Evolutionary conservation across 64 coral and sea anemone genomes (phyloP).

Genomic region (Porites lutea): DNA sequence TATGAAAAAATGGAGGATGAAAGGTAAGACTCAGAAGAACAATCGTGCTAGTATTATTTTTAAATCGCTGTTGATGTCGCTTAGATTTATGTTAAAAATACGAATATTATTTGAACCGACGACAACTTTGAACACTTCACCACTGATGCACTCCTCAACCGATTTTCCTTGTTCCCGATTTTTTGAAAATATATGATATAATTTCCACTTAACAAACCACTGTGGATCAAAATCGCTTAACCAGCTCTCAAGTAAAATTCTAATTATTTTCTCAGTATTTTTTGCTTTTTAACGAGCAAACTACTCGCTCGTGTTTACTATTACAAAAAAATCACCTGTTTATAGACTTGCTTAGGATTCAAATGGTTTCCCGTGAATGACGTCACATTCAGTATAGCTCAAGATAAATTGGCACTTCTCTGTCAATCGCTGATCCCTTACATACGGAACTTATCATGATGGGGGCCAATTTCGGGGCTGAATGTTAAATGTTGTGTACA

Average conservation of each 20-base stretch:
- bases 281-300: slow-evolving; percentile 28
- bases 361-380: slow-evolving; percentile 36
- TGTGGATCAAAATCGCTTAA: not conserved
- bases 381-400: slow-evolving; percentile 17
- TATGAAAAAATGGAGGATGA: slow-evolving; percentile 81
- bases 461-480: not conserved
- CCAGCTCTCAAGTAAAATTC: not conserved
- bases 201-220: not conserved
- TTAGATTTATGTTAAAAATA: slow-evolving; percentile 7
- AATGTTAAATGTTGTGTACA: not conserved
- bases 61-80: not conserved
- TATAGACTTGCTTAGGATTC: slow-evolving; percentile 24
- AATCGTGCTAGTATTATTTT: not conserved
- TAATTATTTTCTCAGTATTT: slow-evolving; percentile 52
- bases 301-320: slow-evolving; percentile 52
- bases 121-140: not conserved
- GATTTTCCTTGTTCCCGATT: not conserved
- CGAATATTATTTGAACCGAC: slow-evolving; percentile 14
- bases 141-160: not conserved
- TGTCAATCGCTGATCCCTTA: not conserved
- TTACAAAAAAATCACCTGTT: slow-evolving; percentile 44
- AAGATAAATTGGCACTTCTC: no score
- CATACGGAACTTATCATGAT: no score
- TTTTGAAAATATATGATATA: not conserved
- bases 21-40: slow-evolving; percentile 21